A percentile compares a stretch with the other conserved stretches of the same genome.
These are phyloP conservation scores for Andrena camellia DNA, from an alignment of 2,888 invertebrate genomes.

Conservation along the genomic window DNA sequence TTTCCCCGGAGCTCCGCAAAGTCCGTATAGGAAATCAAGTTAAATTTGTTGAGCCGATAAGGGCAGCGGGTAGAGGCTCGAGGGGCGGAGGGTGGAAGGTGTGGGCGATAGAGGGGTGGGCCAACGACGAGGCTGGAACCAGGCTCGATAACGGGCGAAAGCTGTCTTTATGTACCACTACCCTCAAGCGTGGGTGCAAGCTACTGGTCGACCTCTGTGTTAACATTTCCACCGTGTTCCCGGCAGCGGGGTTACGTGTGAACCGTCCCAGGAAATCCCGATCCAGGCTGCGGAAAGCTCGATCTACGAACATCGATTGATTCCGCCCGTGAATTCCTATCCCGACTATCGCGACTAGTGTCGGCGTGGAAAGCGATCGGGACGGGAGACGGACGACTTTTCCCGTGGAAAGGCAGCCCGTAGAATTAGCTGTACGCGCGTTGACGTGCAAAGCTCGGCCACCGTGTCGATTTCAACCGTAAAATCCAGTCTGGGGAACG, in stretches of 20 bases:
- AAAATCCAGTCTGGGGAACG: constrained; percentile 52
- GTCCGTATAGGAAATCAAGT: constrained; percentile 83
- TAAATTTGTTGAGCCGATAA: constrained; percentile 83
- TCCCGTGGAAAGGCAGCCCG: constrained; percentile 42
- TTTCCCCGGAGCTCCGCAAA: constrained; percentile 81
- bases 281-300: constrained; percentile 57
- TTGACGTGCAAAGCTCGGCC: constrained; percentile 57
- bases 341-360: constrained; percentile 7
- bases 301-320: constrained; percentile 64
- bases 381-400: constrained; percentile 60
- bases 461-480: constrained; percentile 53
- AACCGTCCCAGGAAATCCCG: constrained; percentile 65
- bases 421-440: constrained; percentile 54
- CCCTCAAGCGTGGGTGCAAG: constrained; percentile 39
- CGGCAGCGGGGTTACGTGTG: constrained; percentile 50
- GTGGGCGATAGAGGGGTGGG: constrained; percentile 31
- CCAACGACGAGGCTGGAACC: constrained; percentile 53
- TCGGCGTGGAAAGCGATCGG: constrained; percentile 51
- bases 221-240: constrained; percentile 46
- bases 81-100: constrained; percentile 25
- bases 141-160: constrained; percentile 73
- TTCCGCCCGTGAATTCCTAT: constrained; percentile 54
- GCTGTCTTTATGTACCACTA: constrained; percentile 70
- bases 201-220: constrained; percentile 31
- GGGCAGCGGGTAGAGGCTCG: constrained; percentile 68